A percentile compares a stretch with the other conserved stretches of the same genome.
Evolutionary conservation across 2,888 invertebrate species (phyloP).

Genomic region (Hypsopygia costalis): DNA sequence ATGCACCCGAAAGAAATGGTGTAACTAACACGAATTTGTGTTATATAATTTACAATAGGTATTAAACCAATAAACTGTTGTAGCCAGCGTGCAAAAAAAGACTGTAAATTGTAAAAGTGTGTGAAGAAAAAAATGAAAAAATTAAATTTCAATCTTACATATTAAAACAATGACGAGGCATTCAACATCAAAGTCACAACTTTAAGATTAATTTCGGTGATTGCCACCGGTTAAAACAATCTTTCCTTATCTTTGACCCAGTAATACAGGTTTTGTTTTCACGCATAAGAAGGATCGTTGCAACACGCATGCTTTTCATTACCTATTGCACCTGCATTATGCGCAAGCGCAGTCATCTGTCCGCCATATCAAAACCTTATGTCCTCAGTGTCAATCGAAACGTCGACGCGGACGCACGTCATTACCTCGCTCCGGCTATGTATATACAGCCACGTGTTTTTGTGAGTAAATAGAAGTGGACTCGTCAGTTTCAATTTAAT

Average conservation of each 20-base stretch:
- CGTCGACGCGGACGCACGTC: slow-evolving; percentile 45
- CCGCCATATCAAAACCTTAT: slow-evolving; percentile 15
- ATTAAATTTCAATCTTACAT: no score
- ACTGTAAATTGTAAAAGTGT: no score
- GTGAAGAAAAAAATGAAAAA: no score
- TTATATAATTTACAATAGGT: no score
- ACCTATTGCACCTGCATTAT: slow-evolving; percentile 54
- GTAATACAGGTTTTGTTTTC: slow-evolving; percentile 28
- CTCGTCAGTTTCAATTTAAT: slow-evolving; percentile 37
- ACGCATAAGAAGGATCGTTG: slow-evolving; percentile 32
- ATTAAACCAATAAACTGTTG: no score
- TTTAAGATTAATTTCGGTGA: no score
- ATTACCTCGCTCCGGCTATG: slow-evolving; percentile 23
- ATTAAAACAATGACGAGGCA: no score
- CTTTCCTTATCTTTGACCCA: slow-evolving; percentile 25
- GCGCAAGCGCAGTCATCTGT: slow-evolving; percentile 44
- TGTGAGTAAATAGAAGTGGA: slow-evolving; percentile 62
- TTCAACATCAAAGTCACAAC: no score
- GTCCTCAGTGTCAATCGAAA: slow-evolving; percentile 50
- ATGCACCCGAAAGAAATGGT: no score
- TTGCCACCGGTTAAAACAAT: slow-evolving; percentile 13
- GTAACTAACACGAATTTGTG: no score
- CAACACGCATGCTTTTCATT: slow-evolving; percentile 59
- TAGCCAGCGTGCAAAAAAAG: no score
- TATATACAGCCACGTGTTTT: slow-evolving; percentile 49